phyloP scores from a whole-genome alignment of 1,140 invertebrate genomes.

The Pseudoatta argentina region DNA sequence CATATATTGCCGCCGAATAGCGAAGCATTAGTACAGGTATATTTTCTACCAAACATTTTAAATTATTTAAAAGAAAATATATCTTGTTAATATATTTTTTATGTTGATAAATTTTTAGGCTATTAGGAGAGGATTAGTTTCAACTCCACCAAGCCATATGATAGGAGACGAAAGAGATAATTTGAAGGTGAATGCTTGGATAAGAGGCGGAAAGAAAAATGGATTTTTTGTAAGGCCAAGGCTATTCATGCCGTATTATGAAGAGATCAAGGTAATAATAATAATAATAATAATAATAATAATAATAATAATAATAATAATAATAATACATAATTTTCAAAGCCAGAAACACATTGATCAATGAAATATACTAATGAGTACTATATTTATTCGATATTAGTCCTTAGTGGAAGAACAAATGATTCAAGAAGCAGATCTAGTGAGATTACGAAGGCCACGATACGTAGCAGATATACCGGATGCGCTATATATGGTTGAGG shows the following conservation, averaged over 20 bases:
- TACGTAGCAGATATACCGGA: conserved; percentile 94
- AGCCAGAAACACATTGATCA: conserved; percentile 22
- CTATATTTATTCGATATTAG: conserved; percentile 80
- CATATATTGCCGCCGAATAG: conserved; percentile 95
- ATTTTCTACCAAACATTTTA: neutral
- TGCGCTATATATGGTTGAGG: conserved; percentile 96
- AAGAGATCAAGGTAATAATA: conserved; percentile 94
- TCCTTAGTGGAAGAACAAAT: conserved; percentile 94
- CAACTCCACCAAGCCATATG: conserved; percentile 95
- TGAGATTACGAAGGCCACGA: conserved; percentile 90
- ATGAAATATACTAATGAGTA: neutral
- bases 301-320: conserved; percentile 76
- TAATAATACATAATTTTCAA: conserved; percentile 74
- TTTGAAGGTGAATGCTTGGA: conserved; percentile 94
- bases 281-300: conserved; percentile 82
- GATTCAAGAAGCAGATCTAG: conserved; percentile 92
- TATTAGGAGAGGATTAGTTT: conserved; percentile 94
- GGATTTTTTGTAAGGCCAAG: conserved; percentile 94
- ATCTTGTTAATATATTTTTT: neutral
- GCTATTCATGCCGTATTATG: conserved; percentile 97
- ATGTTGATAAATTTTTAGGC: conserved; percentile 84
- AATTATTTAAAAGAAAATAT: conserved; percentile 7
- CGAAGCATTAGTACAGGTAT: conserved; percentile 91
- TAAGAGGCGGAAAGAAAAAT: conserved; percentile 91
- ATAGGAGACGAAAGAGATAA: conserved; percentile 91